phyloP scores from a whole-genome alignment of 2,113 vertebrate genomes.

The Stigmatopora nigra region DNA sequence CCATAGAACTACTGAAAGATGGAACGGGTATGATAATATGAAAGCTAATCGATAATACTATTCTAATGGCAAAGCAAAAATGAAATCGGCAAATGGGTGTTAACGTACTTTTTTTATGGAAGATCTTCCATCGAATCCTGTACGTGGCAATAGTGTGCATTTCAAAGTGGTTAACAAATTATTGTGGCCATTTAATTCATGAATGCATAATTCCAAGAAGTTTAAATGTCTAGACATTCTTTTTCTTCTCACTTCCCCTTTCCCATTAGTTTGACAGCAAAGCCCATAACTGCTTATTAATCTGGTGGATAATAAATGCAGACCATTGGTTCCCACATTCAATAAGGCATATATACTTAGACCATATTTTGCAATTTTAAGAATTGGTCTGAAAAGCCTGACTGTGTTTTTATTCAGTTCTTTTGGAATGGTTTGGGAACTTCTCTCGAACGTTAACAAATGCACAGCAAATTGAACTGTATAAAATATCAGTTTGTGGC shows the following conservation, averaged over 20 bases:
- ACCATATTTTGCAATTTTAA: conserved; percentile 60
- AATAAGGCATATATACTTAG: conserved; percentile 59
- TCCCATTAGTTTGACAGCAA: conserved; percentile 57
- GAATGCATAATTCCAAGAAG: conserved; percentile 11
- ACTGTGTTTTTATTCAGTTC: conserved; percentile 55
- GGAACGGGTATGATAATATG: not conserved
- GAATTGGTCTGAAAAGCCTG: conserved; percentile 59
- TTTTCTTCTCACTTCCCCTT: conserved; percentile 35
- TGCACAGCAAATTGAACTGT: conserved; percentile 21
- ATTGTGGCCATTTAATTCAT: not conserved
- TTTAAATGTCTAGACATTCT: conserved; percentile 47
- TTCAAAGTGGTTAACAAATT: not conserved
- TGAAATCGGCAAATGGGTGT: not conserved
- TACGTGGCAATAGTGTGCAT: not conserved
- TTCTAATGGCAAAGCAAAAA: not conserved
- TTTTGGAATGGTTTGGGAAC: conserved; percentile 33
- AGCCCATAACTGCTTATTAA: conserved; percentile 63
- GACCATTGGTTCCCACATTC: conserved; percentile 61
- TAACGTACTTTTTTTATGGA: not conserved
- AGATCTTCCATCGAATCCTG: not conserved
- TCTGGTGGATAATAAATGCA: conserved; percentile 64
- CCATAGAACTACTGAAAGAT: not conserved
- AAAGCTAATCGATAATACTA: not conserved
- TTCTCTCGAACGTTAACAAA: conserved; percentile 42
- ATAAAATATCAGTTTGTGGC: conserved; percentile 34